phyloP scores from a whole-genome alignment of 2,888 invertebrate species.

The Chrysotoxum bicinctum region DNA sequence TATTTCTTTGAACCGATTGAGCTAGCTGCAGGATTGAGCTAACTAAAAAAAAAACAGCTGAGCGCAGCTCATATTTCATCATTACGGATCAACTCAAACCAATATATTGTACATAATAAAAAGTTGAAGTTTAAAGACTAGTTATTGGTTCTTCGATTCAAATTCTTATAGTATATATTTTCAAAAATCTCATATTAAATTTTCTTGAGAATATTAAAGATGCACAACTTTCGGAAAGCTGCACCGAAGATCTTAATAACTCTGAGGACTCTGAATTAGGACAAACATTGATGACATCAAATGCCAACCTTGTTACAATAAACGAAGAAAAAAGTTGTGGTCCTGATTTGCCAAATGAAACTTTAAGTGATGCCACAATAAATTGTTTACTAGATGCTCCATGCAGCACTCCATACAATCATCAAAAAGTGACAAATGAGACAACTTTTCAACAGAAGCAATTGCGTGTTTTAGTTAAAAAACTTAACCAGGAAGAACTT shows the following conservation, averaged over 20 bases:
- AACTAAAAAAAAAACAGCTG: too few species aligned
- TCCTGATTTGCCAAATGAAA: slow-evolving; percentile 29
- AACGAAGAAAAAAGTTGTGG: slow-evolving; percentile 43
- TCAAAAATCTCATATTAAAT: neutral
- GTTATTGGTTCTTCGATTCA: neutral
- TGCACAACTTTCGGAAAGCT: neutral
- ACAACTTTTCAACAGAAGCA: neutral
- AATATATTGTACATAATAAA: too few species aligned
- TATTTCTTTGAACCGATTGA: too few species aligned
- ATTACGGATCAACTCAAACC: too few species aligned
- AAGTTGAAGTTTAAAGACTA: neutral
- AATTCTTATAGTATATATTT: neutral
- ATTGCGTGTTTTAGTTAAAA: slow-evolving; percentile 50
- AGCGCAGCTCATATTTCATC: too few species aligned
- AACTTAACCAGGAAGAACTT: slow-evolving; percentile 22
- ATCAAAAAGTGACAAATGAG: neutral
- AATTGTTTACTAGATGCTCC: slow-evolving; percentile 58
- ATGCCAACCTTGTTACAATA: slow-evolving; percentile 34
- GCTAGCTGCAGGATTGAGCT: too few species aligned
- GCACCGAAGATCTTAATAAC: neutral
- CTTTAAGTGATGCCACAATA: slow-evolving; percentile 52
- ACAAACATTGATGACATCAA: neutral
- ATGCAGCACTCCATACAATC: slow-evolving; percentile 57
- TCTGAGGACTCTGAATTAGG: neutral
- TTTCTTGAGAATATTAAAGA: neutral